Evolutionary conservation across 2,888 invertebrate species (phyloP).

Genomic region (Periphyllus acericola): DNA sequence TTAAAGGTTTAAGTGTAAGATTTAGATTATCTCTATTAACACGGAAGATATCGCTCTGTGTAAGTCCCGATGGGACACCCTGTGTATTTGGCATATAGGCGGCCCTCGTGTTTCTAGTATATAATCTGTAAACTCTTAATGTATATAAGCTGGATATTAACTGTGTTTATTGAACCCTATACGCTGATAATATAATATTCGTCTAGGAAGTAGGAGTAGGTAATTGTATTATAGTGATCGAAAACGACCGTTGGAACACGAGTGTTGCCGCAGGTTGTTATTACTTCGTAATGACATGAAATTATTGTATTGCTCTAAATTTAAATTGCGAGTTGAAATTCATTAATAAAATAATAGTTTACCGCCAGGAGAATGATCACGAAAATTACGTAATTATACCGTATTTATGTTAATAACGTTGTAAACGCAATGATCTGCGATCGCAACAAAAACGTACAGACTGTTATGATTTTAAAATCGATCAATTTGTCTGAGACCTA

Average conservation of each 20-base stretch:
- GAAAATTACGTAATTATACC: neutral
- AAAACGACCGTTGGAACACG: constrained; percentile 1
- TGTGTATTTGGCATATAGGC: too few relatives aligned
- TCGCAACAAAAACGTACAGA: neutral
- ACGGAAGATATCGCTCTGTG: too few relatives aligned
- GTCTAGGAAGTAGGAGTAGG: too few relatives aligned
- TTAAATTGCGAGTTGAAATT: constrained; percentile 12
- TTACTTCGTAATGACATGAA: constrained; percentile 35
- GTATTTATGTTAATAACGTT: neutral
- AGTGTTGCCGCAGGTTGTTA: constrained; percentile 26
- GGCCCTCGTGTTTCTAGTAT: too few relatives aligned
- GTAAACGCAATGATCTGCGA: neutral
- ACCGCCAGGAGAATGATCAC: neutral
- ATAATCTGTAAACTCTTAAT: neutral
- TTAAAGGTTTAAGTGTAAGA: too few relatives aligned
- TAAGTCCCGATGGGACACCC: too few relatives aligned
- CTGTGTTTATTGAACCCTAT: constrained; percentile 19
- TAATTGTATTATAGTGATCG: constrained; percentile 25
- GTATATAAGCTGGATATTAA: neutral
- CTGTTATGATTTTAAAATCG: neutral
- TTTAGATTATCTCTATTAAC: too few relatives aligned
- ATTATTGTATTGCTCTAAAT: constrained; percentile 36
- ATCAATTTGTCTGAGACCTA: neutral
- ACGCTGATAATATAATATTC: constrained; percentile 9
- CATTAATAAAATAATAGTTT: constrained; percentile 36